Conservation (phyloP, 2,888 invertebrate genomes). For the Cephalotes varians region DNA sequence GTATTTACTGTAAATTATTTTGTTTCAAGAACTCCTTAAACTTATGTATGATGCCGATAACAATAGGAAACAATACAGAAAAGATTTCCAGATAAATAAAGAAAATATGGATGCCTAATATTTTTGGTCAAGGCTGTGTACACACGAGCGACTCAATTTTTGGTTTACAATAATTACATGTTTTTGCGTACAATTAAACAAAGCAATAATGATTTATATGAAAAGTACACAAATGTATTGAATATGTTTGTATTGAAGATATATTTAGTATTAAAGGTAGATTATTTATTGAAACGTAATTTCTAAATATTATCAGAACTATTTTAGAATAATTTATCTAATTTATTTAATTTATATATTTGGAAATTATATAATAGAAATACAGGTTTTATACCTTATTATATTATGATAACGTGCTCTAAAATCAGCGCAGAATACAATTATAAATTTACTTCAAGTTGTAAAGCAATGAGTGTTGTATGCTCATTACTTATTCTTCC, state of each 20-base stretch:
- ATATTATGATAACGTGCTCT: not conserved
- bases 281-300: not conserved
- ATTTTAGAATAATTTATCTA: not conserved
- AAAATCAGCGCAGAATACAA: not conserved
- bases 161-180: not conserved
- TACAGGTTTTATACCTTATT: not conserved
- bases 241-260: not conserved
- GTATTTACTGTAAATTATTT: too few species aligned
- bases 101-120: too few species aligned
- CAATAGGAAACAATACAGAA: too few species aligned
- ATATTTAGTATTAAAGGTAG: not conserved
- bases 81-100: too few species aligned
- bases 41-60: too few species aligned
- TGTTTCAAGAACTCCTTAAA: too few species aligned
- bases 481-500: slow-evolving; percentile 1
- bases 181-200: not conserved
- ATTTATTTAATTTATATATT: not conserved
- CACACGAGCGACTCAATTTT: too few species aligned
- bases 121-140: too few species aligned
- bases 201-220: not conserved
- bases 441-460: slow-evolving; percentile 15
- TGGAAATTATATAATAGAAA: not conserved
- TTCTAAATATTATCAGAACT: not conserved
- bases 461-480: not conserved
- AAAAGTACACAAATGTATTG: not conserved